A percentile compares a stretch with the other conserved stretches of the same genome.
phyloP scores from a whole-genome alignment of 2,888 invertebrate species.

The Polyommatus icarus region DNA sequence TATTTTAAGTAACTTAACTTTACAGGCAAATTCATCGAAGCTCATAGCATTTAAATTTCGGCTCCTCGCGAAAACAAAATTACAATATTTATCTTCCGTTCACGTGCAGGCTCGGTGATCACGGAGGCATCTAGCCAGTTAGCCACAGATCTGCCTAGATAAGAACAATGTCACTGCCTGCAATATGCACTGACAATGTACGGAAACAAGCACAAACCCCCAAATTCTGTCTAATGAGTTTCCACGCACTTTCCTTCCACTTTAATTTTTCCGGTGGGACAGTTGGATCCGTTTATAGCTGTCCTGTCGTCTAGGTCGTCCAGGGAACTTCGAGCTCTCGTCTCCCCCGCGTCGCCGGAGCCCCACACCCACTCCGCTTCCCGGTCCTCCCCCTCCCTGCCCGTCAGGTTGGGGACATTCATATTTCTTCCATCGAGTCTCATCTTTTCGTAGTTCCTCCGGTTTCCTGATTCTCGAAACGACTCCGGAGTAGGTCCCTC shows the following conservation, averaged over 20 bases:
- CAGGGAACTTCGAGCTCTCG: neutral
- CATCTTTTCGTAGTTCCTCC: neutral
- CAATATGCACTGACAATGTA: neutral
- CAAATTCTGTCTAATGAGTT: conserved; percentile 11
- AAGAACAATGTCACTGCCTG: neutral
- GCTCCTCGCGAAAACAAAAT: neutral
- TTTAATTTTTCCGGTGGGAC: conserved; percentile 29
- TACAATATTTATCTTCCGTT: neutral
- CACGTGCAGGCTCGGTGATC: neutral
- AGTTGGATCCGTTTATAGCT: conserved; percentile 25
- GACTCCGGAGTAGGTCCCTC: neutral
- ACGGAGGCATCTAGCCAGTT: neutral
- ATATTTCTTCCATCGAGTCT: neutral
- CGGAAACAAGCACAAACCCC: neutral
- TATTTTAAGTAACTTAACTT: too few species aligned
- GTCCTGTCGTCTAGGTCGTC: conserved; percentile 27
- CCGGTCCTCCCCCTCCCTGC: neutral
- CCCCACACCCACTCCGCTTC: conserved; percentile 28
- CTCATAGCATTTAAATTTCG: neutral
- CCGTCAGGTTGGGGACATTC: neutral
- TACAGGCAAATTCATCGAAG: neutral
- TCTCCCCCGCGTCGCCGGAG: neutral
- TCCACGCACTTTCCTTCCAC: conserved; percentile 28
- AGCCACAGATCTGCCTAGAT: neutral
- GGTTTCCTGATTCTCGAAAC: neutral